Evolutionary conservation across 92 coral and sea anemone species (phyloP).

Genomic region (Heteractis magnifica): DNA sequence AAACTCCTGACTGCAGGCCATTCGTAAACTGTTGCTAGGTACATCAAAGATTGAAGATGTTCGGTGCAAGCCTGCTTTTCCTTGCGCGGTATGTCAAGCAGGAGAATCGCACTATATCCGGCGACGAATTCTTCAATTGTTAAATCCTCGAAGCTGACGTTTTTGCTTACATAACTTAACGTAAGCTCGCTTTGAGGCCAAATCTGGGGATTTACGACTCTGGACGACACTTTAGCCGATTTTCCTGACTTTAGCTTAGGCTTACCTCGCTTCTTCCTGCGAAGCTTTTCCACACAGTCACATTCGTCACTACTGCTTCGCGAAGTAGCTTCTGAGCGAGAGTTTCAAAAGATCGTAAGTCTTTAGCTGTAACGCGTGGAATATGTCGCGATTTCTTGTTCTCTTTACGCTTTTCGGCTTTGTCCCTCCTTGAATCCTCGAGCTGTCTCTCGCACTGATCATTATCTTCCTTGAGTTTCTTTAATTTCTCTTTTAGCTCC

Average conservation of each 20-base stretch:
- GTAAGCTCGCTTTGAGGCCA: slow-evolving; percentile 44
- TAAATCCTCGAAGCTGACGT: slow-evolving; percentile 7
- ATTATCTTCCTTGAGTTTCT: too few species aligned
- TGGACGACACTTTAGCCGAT: slow-evolving; percentile 12
- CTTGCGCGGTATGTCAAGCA: not conserved
- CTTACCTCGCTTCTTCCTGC: not conserved
- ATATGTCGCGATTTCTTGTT: too few species aligned
- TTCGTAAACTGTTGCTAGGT: slow-evolving; percentile 14
- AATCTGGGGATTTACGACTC: slow-evolving; percentile 39
- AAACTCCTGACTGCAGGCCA: slow-evolving; percentile 13
- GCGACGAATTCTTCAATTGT: slow-evolving; percentile 3
- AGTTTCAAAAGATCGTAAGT: too few species aligned
- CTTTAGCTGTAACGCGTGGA: too few species aligned
- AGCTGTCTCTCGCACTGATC: too few species aligned
- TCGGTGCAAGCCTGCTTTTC: not conserved
- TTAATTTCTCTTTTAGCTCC: too few species aligned
- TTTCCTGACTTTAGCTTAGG: slow-evolving; percentile 23
- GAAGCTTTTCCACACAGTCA: not conserved
- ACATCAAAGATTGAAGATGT: slow-evolving; percentile 13
- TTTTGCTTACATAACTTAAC: slow-evolving; percentile 14
- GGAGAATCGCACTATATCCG: not conserved
- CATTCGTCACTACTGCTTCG: too few species aligned
- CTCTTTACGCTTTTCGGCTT: too few species aligned
- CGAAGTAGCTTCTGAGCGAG: too few species aligned
- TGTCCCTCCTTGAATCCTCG: too few species aligned